These are phyloP conservation scores for Lepidurus couesii DNA, from an alignment of 1,140 invertebrate species.

Conservation along the genomic window DNA sequence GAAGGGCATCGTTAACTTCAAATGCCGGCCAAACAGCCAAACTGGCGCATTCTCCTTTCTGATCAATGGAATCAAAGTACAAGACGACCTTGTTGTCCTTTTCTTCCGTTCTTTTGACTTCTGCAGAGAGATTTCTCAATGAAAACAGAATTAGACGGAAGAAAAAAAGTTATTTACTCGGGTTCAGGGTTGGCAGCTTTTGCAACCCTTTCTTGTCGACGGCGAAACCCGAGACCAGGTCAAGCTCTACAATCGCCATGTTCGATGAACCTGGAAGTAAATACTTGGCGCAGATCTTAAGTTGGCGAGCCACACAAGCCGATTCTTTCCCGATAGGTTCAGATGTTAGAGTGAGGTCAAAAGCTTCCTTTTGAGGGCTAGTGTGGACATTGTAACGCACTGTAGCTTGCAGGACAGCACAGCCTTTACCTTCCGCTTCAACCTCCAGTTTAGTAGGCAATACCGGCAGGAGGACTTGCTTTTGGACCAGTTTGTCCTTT, in stretches of 20 bases:
- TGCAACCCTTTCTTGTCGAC: slow-evolving; percentile 46
- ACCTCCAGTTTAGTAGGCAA: slow-evolving; percentile 46
- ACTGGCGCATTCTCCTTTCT: not conserved
- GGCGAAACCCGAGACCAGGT: slow-evolving; percentile 58
- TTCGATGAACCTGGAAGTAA: slow-evolving; percentile 43
- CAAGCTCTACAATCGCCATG: slow-evolving; percentile 61
- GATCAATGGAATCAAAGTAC: not conserved
- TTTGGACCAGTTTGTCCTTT: slow-evolving; percentile 48
- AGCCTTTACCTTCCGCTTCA: slow-evolving; percentile 56
- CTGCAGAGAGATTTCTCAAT: not conserved
- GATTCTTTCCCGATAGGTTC: not conserved
- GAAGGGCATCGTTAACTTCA: not conserved
- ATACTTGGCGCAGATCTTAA: not conserved
- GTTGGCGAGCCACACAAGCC: not conserved
- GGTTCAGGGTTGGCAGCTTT: not conserved
- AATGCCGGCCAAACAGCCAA: not conserved
- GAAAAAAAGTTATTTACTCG: not conserved
- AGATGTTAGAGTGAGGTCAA: slow-evolving; percentile 41
- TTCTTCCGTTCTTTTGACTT: not conserved
- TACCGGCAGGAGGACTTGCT: slow-evolving; percentile 43
- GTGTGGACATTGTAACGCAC: slow-evolving; percentile 50
- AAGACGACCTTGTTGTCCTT: not conserved
- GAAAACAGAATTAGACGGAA: not conserved
- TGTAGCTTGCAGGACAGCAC: slow-evolving; percentile 49
- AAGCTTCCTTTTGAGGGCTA: slow-evolving; percentile 46